Conservation (phyloP, 2,797 vertebrate species). For the Borostomias antarcticus region DNA sequence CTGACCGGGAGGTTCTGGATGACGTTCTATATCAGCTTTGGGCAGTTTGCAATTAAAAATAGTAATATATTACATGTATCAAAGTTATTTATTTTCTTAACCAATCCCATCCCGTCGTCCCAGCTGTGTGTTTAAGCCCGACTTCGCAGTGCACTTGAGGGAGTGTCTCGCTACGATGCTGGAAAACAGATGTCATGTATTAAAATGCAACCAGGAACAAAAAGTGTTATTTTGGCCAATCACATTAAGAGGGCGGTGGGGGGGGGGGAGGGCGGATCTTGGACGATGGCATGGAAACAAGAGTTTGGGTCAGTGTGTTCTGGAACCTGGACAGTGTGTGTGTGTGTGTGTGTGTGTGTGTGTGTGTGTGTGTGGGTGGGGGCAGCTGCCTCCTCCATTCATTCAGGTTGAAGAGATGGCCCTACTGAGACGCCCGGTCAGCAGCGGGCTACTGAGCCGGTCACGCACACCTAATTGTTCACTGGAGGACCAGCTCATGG, state of each 20-base stretch:
- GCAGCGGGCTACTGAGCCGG: not conserved
- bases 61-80: not conserved
- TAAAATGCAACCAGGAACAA: constrained; percentile 29
- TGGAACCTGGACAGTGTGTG: not conserved
- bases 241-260: not conserved
- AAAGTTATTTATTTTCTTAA: not conserved
- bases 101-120: not conserved
- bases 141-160: constrained; percentile 16
- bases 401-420: not conserved
- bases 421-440: no score
- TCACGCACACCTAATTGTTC: not conserved
- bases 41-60: not conserved
- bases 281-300: not conserved
- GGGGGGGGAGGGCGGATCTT: no score
- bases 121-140: not conserved
- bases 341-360: not conserved
- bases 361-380: not conserved
- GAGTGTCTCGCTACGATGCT: constrained; percentile 38
- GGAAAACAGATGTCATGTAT: constrained; percentile 52
- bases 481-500: constrained; percentile 1
- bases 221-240: constrained; percentile 19
- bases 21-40: not conserved
- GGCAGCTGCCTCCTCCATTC: not conserved
- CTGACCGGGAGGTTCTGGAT: not conserved
- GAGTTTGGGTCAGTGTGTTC: constrained; percentile 2